phyloP scores from a whole-genome alignment of 2,888 invertebrate species.

The Thereva unica region DNA sequence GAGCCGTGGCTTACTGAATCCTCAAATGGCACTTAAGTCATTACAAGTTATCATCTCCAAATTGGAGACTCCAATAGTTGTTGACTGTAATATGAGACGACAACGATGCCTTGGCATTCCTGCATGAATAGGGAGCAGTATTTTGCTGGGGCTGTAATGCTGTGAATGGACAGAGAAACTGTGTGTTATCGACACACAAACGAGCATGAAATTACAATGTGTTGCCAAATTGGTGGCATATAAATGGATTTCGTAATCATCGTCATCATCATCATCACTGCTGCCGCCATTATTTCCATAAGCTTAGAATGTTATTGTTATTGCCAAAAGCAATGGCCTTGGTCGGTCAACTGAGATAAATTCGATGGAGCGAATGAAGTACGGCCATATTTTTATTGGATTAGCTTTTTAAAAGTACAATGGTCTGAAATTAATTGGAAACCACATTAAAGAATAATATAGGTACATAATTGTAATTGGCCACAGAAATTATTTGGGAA shows the following conservation, averaged over 20 bases:
- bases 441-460: no score
- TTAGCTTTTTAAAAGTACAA: no score
- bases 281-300: constrained; percentile 7
- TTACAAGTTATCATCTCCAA: constrained; percentile 20
- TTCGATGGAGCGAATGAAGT: background rate
- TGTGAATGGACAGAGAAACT: no score
- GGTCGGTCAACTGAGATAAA: constrained; percentile 3
- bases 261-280: constrained; percentile 11
- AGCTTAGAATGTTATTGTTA: constrained; percentile 9
- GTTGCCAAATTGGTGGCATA: constrained; percentile 23
- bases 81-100: background rate
- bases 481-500: no score
- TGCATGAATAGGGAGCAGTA: no score
- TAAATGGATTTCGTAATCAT: constrained; percentile 24
- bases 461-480: no score
- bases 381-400: no score
- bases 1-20: constrained; percentile 3
- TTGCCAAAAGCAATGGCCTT: background rate
- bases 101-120: background rate
- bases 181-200: background rate
- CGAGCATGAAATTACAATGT: constrained; percentile 3
- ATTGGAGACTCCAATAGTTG: no score
- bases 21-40: constrained; percentile 29
- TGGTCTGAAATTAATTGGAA: no score
- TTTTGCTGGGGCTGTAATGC: no score